A percentile compares a stretch with the other conserved stretches of the same genome.
Conservation (phyloP, 2,113 vertebrate genomes). For the Gallinago undulata region DNA sequence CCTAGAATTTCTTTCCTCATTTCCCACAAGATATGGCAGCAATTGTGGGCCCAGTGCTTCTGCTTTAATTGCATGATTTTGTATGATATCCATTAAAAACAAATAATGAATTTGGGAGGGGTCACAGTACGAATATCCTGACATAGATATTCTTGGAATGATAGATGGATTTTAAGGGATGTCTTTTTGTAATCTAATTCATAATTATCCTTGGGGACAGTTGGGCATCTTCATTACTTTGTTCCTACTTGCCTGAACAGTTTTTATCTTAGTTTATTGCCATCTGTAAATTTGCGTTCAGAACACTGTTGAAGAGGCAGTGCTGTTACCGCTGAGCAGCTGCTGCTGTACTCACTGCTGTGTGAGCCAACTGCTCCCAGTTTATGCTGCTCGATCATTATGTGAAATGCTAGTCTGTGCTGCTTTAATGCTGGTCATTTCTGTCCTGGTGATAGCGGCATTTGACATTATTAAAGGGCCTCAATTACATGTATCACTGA, state of each 20-base stretch:
- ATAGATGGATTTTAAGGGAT: not conserved
- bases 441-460: not conserved
- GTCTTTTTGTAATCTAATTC: not conserved
- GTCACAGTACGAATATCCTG: not conserved
- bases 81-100: not conserved
- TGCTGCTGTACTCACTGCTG: constrained; percentile 1
- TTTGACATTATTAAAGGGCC: not conserved
- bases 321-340: not conserved
- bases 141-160: not conserved
- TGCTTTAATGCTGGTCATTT: not conserved
- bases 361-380: not conserved
- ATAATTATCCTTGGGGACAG: not conserved
- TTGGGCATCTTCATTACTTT: not conserved
- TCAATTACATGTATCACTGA: not conserved
- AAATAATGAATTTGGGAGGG: not conserved
- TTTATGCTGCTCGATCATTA: not conserved
- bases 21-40: not conserved
- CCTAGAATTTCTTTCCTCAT: not conserved
- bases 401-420: not conserved
- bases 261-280: not conserved
- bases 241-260: not conserved
- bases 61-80: not conserved
- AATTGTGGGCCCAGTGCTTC: not conserved
- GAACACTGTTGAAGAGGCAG: not conserved
- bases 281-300: not conserved